A percentile compares a stretch with the other conserved stretches of the same genome.
Conservation (phyloP, 2,888 invertebrate species). For the Pollenia griseotomentosa region DNA sequence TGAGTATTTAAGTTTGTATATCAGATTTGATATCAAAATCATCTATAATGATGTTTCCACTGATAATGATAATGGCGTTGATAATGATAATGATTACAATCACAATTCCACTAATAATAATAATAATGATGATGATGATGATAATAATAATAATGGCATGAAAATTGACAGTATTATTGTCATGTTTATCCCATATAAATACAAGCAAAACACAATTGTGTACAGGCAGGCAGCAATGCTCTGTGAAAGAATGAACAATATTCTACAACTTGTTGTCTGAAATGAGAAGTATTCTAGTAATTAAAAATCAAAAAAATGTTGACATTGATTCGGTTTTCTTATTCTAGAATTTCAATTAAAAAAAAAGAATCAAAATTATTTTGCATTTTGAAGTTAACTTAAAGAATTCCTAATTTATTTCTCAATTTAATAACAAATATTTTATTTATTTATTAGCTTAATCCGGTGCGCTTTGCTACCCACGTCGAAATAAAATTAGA, state of each 20-base stretch:
- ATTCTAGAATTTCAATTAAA: no score
- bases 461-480: no score
- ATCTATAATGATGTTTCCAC: slow-evolving; percentile 34
- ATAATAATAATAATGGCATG: slow-evolving; percentile 70
- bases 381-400: no score
- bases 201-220: slow-evolving; percentile 39
- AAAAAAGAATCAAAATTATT: no score
- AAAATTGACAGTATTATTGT: slow-evolving; percentile 74
- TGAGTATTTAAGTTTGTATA: slow-evolving; percentile 9
- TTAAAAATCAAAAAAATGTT: no score
- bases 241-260: slow-evolving; percentile 11
- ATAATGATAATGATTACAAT: slow-evolving; percentile 63
- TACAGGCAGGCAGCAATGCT: slow-evolving; percentile 9
- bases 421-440: no score
- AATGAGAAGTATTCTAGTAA: not conserved
- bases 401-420: no score
- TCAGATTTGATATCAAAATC: slow-evolving; percentile 44
- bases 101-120: slow-evolving; percentile 74
- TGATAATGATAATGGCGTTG: slow-evolving; percentile 52
- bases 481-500: no score
- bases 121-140: slow-evolving; percentile 65
- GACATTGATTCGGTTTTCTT: no score
- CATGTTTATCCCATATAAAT: slow-evolving; percentile 70
- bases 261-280: slow-evolving; percentile 34
- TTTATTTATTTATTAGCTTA: no score